A percentile compares a stretch with the other conserved stretches of the same genome.
These are phyloP conservation scores for Neotragus pygmaeus DNA, from an alignment of 2,113 vertebrate species.

Conservation along the genomic window DNA sequence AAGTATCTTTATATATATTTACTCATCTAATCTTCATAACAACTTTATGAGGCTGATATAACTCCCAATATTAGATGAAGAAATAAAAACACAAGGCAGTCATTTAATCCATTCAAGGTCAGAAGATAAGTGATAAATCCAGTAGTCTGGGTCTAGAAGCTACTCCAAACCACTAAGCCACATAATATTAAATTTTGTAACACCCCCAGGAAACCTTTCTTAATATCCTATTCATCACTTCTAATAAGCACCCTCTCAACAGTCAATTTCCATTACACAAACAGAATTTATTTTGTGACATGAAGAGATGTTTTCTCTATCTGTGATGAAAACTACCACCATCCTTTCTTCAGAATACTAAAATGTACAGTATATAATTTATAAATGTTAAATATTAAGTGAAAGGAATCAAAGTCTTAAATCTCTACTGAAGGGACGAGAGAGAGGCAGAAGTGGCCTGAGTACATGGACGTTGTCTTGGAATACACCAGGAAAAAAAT, in stretches of 20 bases:
- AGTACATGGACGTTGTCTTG: neutral
- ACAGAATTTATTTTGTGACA: neutral
- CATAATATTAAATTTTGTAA: neutral
- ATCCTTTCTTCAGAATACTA: constrained; percentile 14
- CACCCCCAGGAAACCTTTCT: neutral
- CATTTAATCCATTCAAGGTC: neutral
- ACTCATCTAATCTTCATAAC: neutral
- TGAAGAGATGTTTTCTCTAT: neutral
- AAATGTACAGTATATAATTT: neutral
- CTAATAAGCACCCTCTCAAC: neutral
- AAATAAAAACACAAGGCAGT: constrained; percentile 19
- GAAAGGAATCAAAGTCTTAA: neutral
- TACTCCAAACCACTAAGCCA: constrained; percentile 4
- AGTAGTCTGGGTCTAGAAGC: neutral
- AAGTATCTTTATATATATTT: constrained; percentile 11
- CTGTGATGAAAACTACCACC: neutral
- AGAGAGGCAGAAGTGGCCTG: neutral
- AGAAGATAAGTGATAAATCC: neutral
- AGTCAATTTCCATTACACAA: neutral
- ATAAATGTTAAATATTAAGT: neutral
- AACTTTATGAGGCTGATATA: neutral
- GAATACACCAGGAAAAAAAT: neutral
- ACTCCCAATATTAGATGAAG: neutral
- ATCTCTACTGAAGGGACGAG: neutral
- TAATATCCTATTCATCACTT: neutral